A percentile compares a stretch with the other conserved stretches of the same genome.
Conservation (phyloP, 2,113 vertebrate species). For the Amblyornis subalaris region DNA sequence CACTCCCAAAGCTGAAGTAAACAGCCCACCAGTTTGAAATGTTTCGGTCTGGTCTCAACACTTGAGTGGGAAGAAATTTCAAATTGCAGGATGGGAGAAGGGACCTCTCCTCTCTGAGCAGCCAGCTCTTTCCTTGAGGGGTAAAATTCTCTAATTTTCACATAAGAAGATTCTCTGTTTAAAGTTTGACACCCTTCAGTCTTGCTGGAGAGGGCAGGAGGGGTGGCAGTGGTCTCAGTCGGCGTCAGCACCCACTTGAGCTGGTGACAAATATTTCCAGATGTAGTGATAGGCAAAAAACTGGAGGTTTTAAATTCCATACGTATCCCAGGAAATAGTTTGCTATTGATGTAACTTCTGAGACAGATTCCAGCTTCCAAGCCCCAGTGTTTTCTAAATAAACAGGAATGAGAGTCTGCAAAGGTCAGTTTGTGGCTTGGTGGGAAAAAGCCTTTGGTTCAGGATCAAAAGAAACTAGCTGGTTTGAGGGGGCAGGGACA, state of each 20-base stretch:
- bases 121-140: not conserved
- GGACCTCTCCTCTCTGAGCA: not conserved
- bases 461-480: not conserved
- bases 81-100: not conserved
- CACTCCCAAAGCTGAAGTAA: not conserved
- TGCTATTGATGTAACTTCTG: slow-evolving; percentile 39
- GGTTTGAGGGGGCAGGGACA: not conserved
- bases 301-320: slow-evolving; percentile 30
- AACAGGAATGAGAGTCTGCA: slow-evolving; percentile 15
- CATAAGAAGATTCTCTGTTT: accelerated
- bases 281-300: not conserved
- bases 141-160: not conserved
- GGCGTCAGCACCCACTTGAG: not conserved
- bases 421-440: slow-evolving; percentile 22
- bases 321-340: slow-evolving; percentile 51
- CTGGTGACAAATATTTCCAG: not conserved
- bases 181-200: not conserved
- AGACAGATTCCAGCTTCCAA: not conserved
- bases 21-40: not conserved
- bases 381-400: slow-evolving; percentile 44
- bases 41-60: not conserved
- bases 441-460: slow-evolving; percentile 21
- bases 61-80: not conserved
- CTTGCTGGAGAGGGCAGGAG: not conserved
- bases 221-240: not conserved